phyloP scores from a whole-genome alignment of 2,113 vertebrate species.

The Syngnathus typhle region DNA sequence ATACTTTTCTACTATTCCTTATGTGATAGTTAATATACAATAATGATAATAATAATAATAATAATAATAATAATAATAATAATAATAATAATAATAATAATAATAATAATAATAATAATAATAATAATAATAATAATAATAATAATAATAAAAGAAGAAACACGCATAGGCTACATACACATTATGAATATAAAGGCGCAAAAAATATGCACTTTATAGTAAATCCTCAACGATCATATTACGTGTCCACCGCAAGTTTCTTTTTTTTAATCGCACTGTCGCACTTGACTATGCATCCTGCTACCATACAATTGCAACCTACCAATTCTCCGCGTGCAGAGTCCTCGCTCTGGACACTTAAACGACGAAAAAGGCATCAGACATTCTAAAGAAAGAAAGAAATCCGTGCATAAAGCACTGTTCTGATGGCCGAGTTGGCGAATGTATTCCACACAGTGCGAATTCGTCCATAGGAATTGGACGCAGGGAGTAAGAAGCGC shows the following conservation, averaged over 20 bases:
- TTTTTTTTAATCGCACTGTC: not conserved
- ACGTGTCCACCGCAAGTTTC: not conserved
- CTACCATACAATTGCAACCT: conserved; percentile 24
- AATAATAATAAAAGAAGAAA: not conserved
- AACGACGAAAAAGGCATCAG: not conserved
- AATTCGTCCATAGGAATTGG: conserved; percentile 34
- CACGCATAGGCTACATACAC: not conserved
- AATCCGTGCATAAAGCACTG: conserved; percentile 27
- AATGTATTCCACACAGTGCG: conserved; percentile 34
- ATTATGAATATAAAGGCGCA: not conserved
- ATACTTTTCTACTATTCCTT: not conserved
- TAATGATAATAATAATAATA: not conserved
- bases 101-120: not conserved
- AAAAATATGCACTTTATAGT: not conserved
- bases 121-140: not conserved
- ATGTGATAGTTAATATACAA: not conserved
- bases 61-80: not conserved
- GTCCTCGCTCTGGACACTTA: conserved; percentile 29
- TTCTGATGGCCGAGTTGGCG: not conserved
- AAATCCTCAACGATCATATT: not conserved
- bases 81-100: not conserved
- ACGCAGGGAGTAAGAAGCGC: conserved; percentile 34
- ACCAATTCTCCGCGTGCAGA: conserved; percentile 33
- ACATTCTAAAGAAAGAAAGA: not conserved
- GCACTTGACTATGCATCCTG: not conserved